Base-by-base conservation (phyloP, 2,888 invertebrate genomes). In the Dione vanillae region DNA sequence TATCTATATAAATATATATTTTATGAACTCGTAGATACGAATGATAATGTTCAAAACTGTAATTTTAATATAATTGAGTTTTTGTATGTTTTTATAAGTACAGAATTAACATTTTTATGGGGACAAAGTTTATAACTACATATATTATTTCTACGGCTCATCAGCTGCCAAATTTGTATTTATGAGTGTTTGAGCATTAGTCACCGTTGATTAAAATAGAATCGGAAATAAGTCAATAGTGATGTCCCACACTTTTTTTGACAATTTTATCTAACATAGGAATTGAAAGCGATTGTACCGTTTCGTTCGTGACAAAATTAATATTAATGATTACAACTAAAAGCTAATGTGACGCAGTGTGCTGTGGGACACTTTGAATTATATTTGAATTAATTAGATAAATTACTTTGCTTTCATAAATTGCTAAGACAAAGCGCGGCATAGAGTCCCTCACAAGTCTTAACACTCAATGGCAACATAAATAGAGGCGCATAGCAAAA, bases 181-280 rank as follows among this genome's bases (percentile, higher is more conserved):
- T 16, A n/a, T n/a, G 54, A 54, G 37, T 6, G n/a, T n/a, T 54
- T 54, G 16, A 27, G 27, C 27, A 52, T 52, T 52, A 52, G 52
- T 52, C 52, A 52, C 27, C 51, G 51, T 51, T 14, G 52, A n/a
- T 52, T 51, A 12, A 20, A 7, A 12, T 27, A 27, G 27, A 12
- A 20, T 52, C 27, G 27, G 11, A 27, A 52, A 14, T n/a, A n/a
- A 37, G 35, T 35, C 16, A 37, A 35, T 54, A 16, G n/a, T n/a
- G n/a, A 16, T 16, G 54, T n/a, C 54, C 54, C 37, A 37, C 54
- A 54, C 37, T 6, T 37, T 54, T 16, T 27, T n/a, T 37, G 54
- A 16, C 54, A 54, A n/a, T 54, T 54, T 54, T 37, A 37, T 6
- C 11, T 54, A 6, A 37, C 37, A 35, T 54, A 54, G 3, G 27